Base-by-base conservation (phyloP, 1,140 invertebrate species). In the Pogonomyrmex barbatus region DNA sequence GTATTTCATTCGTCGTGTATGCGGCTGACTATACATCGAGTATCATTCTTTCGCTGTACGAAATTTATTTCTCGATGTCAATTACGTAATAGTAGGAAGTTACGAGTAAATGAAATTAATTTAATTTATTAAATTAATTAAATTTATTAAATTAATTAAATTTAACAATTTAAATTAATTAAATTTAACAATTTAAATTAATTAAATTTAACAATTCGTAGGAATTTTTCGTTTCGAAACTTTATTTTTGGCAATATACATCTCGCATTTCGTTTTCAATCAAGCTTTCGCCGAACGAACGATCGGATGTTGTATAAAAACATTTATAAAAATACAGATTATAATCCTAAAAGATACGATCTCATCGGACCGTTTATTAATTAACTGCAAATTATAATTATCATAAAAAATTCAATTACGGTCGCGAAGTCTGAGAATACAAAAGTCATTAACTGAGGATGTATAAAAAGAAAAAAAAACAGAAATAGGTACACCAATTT, bases 201-300 rank as follows among this genome's bases (percentile, higher is more conserved):
- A 24, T 24, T 67, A 42, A n/a, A 45, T 67, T 65, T 67, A 67
- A 67, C n/a, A 45, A 45, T 67, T 67, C 39, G 24, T 67, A 67
- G 9, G 45, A 45, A 42, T 42, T 10, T 8, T 42, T 33, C 17
- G 9, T 42, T 42, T 67, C n/a, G n/a, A 42, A 67, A 67, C 0
- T 9, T 45, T 24, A 24, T 24, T 0, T 24, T 24, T 24, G 24
- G 24, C 24, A 24, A 24, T 24, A 24, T 24, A 24, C 24, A 24
- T 24, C 24, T 24, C 24, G 24, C 0, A 24, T 24, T 24, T 24
- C 24, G 24, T 24, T 24, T 24, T 24, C 24, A 24, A 24, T 24
- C 24, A 24, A 24, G 24, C 24, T 24, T 24, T 24, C 24, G 24
- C 0, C 24, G 24, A 24, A 24, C 24, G 24, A 24, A 24, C 24